These are phyloP conservation scores for Crambe crambe DNA, from an alignment of 37 sponge, comb jelly and placozoan species.

Conservation along the genomic window DNA sequence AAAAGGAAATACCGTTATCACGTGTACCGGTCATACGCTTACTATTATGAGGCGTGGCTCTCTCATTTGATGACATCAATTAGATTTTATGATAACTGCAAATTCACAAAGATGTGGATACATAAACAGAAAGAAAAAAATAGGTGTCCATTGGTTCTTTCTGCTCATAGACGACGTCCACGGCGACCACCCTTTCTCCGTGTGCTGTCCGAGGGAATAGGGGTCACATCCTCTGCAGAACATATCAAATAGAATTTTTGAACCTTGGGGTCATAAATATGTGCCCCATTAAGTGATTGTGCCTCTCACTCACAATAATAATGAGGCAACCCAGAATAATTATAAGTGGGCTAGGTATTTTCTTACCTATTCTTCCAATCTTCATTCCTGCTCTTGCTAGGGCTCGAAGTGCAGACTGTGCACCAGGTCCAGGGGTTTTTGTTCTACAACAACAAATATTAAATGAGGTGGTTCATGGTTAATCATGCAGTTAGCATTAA, in stretches of 20 bases:
- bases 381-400: constrained; percentile 98
- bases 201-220: constrained; percentile 97
- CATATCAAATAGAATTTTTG: background rate
- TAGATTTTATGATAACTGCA: background rate
- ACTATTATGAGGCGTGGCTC: too few relatives aligned
- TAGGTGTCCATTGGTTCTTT: background rate
- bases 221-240: constrained; percentile 97
- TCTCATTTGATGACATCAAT: too few relatives aligned
- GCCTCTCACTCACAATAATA: background rate
- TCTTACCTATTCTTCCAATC: constrained; percentile 93
- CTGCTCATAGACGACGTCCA: constrained; percentile 87
- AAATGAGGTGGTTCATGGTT: background rate
- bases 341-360: background rate
- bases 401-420: constrained; percentile 97
- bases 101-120: background rate
- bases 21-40: background rate
- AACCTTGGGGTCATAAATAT: background rate
- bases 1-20: background rate
- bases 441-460: constrained; percentile 70
- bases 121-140: background rate
- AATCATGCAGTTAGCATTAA: background rate
- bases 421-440: constrained; percentile 99
- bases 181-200: constrained; percentile 98
- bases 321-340: background rate
- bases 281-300: background rate